phyloP scores from a whole-genome alignment of 2,113 vertebrate species.

The Cottus gobio region DNA sequence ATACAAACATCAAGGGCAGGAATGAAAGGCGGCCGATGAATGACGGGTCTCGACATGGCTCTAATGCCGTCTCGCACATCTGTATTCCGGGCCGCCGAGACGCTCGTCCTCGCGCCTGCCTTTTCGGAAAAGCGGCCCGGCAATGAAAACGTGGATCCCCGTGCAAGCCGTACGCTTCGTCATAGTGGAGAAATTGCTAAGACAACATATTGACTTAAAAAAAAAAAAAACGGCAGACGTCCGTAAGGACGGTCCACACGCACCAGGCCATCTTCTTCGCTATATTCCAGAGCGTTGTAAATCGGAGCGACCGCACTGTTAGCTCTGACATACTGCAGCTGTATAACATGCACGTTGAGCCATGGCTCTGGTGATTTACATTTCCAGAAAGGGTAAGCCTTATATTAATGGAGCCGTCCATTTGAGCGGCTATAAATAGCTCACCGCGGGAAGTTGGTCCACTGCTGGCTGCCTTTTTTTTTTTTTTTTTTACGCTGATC shows the following conservation, averaged over 20 bases:
- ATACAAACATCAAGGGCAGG: conserved; percentile 48
- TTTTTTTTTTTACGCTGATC: conserved; percentile 62
- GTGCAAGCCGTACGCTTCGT: conserved; percentile 1
- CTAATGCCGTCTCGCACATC: conserved; percentile 7
- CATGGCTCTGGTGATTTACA: conserved; percentile 71
- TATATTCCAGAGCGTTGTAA: conserved; percentile 33
- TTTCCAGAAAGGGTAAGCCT: conserved; percentile 74
- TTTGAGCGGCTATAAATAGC: conserved; percentile 78
- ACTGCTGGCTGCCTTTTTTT: conserved; percentile 56
- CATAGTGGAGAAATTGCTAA: neutral
- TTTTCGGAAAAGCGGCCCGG: neutral
- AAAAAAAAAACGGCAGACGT: no score
- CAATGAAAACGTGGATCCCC: conserved; percentile 25
- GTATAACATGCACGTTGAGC: conserved; percentile 54
- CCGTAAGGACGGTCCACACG: neutral
- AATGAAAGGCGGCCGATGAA: conserved; percentile 32
- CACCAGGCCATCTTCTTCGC: conserved; percentile 32
- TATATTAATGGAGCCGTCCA: conserved; percentile 77
- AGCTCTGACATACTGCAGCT: conserved; percentile 60
- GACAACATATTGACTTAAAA: conserved; percentile 37
- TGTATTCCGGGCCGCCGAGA: conserved; percentile 9
- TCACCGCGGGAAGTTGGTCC: conserved; percentile 57
- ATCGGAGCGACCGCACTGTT: conserved; percentile 53
- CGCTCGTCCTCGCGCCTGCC: neutral
- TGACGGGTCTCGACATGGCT: conserved; percentile 44